A percentile compares a stretch with the other conserved stretches of the same genome.
Conservation (phyloP, 2,888 invertebrate species). For the Lymantria monacha region DNA sequence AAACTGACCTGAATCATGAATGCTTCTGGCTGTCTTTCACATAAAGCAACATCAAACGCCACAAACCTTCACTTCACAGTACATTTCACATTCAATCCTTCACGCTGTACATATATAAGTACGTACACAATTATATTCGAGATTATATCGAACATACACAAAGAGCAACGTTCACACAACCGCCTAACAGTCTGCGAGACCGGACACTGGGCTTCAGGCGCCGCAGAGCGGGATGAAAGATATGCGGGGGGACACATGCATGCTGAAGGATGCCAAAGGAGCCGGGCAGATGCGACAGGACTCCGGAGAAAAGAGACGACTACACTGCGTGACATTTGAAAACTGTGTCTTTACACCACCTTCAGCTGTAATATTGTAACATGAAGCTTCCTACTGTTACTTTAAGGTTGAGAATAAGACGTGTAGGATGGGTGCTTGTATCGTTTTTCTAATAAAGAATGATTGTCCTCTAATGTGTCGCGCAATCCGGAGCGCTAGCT, state of each 20-base stretch:
- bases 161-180: conserved; percentile 61
- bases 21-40: conserved; percentile 59
- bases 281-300: conserved; percentile 79
- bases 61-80: conserved; percentile 73
- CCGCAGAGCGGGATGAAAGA: conserved; percentile 77
- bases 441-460: conserved; percentile 37
- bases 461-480: conserved; percentile 80
- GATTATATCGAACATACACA: conserved; percentile 44
- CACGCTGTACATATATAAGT: conserved; percentile 54
- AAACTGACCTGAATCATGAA: conserved; percentile 78
- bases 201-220: conserved; percentile 78
- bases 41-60: conserved; percentile 66
- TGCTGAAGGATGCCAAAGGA: conserved; percentile 80
- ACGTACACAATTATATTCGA: conserved; percentile 57
- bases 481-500: conserved; percentile 67
- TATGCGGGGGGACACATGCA: conserved; percentile 72
- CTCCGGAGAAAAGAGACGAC: conserved; percentile 81
- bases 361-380: conserved; percentile 34
- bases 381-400: conserved; percentile 1
- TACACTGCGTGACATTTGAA: conserved; percentile 80
- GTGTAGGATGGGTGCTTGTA: conserved; percentile 30
- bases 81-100: conserved; percentile 72
- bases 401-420: conserved; percentile 38
- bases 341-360: conserved; percentile 79
- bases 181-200: conserved; percentile 69